These are phyloP conservation scores for Nylanderia fulva DNA, from an alignment of 1,140 invertebrate genomes.

Conservation along the genomic window DNA sequence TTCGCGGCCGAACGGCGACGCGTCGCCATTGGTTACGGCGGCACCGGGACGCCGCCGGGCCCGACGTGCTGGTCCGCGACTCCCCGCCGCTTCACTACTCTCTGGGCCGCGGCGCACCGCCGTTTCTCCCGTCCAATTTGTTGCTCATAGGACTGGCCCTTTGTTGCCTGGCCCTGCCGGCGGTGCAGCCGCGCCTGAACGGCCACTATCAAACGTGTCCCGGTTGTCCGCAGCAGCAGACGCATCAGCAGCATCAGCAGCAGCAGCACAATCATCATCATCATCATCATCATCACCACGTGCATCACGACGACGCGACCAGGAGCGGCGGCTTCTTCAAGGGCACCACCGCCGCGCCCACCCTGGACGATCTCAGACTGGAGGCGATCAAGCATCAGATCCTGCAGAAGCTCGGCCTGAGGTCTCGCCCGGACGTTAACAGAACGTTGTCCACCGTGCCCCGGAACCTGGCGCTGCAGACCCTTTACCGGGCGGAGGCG, in stretches of 20 bases:
- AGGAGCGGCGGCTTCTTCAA: constrained; percentile 66
- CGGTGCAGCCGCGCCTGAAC: constrained; percentile 76
- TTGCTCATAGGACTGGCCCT: constrained; percentile 76
- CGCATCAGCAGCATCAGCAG: constrained; percentile 77
- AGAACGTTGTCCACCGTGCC: constrained; percentile 87
- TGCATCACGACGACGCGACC: constrained; percentile 32
- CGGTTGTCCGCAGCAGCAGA: constrained; percentile 83
- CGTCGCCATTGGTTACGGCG: constrained; percentile 13
- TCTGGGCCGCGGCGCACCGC: constrained; percentile 14
- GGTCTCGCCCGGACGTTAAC: constrained; percentile 90
- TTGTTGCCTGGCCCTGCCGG: constrained; percentile 69
- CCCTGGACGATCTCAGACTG: constrained; percentile 88
- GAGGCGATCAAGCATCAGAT: constrained; percentile 93
- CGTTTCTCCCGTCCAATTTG: constrained; percentile 68
- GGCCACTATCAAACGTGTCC: constrained; percentile 81
- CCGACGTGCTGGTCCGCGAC: constrained; percentile 18
- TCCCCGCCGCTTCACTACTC: constrained; percentile 25
- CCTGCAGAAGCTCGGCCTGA: constrained; percentile 90
- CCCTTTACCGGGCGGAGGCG: constrained; percentile 89
- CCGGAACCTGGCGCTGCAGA: constrained; percentile 89
- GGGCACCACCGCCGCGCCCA: constrained; percentile 72
- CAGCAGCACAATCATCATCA: constrained; percentile 70
- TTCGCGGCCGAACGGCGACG: background rate
- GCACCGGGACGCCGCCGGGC: constrained; percentile 25
- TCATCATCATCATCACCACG: constrained; percentile 76